Base-by-base conservation (phyloP, 2,888 invertebrate species). In the Acrobasis consociella region DNA sequence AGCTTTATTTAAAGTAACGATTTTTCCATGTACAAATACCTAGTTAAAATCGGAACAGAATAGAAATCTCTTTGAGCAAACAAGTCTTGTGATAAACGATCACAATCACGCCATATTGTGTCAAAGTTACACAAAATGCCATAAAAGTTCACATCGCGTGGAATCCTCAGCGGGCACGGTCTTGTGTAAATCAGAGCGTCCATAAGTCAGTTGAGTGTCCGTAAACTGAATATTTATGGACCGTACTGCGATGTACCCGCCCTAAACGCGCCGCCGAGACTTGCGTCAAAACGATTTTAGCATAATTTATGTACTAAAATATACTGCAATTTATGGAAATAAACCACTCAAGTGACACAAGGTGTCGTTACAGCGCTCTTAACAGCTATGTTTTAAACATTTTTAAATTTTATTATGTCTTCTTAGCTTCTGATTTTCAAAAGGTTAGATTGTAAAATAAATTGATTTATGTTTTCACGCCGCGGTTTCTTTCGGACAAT, bases 201-300 rank as follows among this genome's bases (percentile, higher is more conserved):
- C 75, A 77, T 77, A 78, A 82, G 80, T 78, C 77, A 75, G 74
- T 70, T 69, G 77, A 80, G 81, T 80, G 80, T 79, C 80, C 75
- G 75, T 82, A 78, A 77, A 80, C 81, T 86, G 87, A 87, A 87
- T 86, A 87, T 87, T 86, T 85, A 87, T 87, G 74, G 74, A 68
- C 69, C 70, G 72, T 70, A 71, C 72, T 70, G 73, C 72, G 71
- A 76, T 73, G 73, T 72, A 72, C 70, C 70, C 71, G 67, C 75
- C 76, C 79, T 77, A 79, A 82, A 81, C 78, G 73, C 73, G 77
- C 73, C 78, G 68, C 71, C 67, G 78, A 76, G 77, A 77, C 79
- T 80, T 73, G 81, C 81, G 80, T 82, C 81, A 80, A 83, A 84
- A 83, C 75, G 77, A 81, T 82, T 85, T 85, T 81, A 62, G 78